These are phyloP conservation scores for Halotydeus destructor DNA, from an alignment of 1,140 invertebrate genomes.

Conservation along the genomic window DNA sequence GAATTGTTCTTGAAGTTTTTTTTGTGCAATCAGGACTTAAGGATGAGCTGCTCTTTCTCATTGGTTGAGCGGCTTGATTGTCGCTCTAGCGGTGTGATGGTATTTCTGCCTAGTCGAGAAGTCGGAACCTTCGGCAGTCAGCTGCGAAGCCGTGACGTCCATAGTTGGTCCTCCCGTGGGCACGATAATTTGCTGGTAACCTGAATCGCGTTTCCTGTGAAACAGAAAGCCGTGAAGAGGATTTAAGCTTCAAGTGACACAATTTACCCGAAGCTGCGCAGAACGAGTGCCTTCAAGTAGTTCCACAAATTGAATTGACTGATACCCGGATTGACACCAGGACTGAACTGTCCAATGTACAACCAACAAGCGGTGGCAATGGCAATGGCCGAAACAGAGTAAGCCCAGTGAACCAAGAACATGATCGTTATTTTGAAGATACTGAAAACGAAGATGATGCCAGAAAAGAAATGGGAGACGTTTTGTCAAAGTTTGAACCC, in stretches of 20 bases:
- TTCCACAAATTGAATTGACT: conserved; percentile 65
- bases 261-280: conserved; percentile 54
- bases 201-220: not conserved
- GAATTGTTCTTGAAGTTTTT: too few relatives aligned
- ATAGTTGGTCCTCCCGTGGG: conserved; percentile 61
- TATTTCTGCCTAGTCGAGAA: conserved; percentile 71
- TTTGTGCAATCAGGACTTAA: too few relatives aligned
- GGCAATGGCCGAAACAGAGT: conserved; percentile 56
- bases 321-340: conserved; percentile 76
- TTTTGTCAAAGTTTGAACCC: conserved; percentile 31
- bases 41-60: too few relatives aligned
- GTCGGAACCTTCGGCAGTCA: conserved; percentile 86
- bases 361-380: conserved; percentile 66
- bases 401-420: conserved; percentile 78
- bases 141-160: conserved; percentile 52
- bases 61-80: too few relatives aligned
- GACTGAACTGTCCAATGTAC: conserved; percentile 79
- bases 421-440: conserved; percentile 68
- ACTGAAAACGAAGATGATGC: conserved; percentile 36
- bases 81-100: conserved; percentile 15
- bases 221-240: not conserved
- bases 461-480: not conserved
- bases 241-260: conserved; percentile 1
- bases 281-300: conserved; percentile 51
- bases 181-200: conserved; percentile 63